Evolutionary conservation across 2,888 invertebrate species (phyloP).

Genomic region (Cynaeus angustus): DNA sequence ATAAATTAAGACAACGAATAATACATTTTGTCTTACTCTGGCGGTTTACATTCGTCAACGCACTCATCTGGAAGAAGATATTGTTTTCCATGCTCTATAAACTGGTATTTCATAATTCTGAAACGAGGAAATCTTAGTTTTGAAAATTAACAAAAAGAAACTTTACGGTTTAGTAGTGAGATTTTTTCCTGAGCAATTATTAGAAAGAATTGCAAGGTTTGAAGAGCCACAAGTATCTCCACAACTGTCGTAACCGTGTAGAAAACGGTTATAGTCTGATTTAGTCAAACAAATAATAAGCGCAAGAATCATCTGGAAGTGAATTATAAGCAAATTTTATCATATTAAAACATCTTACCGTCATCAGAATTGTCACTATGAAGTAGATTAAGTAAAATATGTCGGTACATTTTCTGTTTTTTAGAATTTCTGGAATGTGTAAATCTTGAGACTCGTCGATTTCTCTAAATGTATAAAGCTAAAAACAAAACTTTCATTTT

Average conservation of each 20-base stretch:
- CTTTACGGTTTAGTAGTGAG: slow-evolving; percentile 7
- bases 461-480: slow-evolving; percentile 15
- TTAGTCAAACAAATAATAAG: not conserved
- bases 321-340: not conserved
- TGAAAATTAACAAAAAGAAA: not conserved
- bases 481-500: not conserved
- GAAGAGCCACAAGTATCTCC: slow-evolving; percentile 14
- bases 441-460: not conserved
- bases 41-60: slow-evolving; percentile 7
- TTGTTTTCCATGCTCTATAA: not conserved
- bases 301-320: not conserved
- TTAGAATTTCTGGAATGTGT: slow-evolving; percentile 18
- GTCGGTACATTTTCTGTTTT: slow-evolving; percentile 30
- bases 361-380: not conserved
- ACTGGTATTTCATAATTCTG: slow-evolving; percentile 15
- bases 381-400: slow-evolving; percentile 3
- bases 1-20: not conserved
- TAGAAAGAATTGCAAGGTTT: not conserved
- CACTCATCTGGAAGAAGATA: slow-evolving; percentile 2
- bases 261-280: slow-evolving; percentile 17
- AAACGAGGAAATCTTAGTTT: not conserved
- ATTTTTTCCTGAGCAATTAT: slow-evolving; percentile 28
- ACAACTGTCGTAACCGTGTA: slow-evolving; percentile 25
- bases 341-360: slow-evolving; percentile 1
- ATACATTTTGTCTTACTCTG: not conserved